Conservation (phyloP, 1,140 invertebrate species). For the Adoxophyes honmai region DNA sequence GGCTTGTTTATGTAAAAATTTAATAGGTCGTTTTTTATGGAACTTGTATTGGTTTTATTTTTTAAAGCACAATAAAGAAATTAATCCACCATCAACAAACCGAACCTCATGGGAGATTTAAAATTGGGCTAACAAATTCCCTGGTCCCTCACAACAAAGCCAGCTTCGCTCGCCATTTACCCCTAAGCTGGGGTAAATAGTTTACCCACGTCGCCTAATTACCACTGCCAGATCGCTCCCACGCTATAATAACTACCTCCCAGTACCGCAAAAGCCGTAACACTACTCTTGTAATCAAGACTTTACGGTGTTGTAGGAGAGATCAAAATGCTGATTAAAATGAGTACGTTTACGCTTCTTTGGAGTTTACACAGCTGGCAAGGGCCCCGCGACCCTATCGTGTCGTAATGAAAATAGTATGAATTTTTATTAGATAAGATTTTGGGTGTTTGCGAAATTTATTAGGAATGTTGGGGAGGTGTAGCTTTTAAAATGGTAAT, state of each 20-base stretch:
- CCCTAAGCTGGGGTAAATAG: conserved; percentile 16
- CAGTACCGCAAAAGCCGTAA: no score
- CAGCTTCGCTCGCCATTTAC: background rate
- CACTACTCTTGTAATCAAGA: no score
- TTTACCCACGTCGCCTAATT: conserved; percentile 44
- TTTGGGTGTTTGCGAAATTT: conserved; percentile 11
- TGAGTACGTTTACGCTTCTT: no score
- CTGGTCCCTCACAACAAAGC: background rate
- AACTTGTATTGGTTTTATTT: no score
- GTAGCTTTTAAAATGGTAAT: no score
- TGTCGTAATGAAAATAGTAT: conserved; percentile 6
- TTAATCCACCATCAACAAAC: conserved; percentile 1
- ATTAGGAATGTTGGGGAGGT: background rate
- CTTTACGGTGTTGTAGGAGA: no score
- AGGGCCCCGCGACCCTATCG: background rate
- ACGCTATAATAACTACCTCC: conserved; percentile 22
- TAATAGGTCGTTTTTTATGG: no score
- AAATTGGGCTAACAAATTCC: background rate
- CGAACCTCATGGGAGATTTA: background rate
- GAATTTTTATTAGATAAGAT: conserved; percentile 14
- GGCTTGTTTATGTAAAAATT: no score
- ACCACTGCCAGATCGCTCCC: conserved; percentile 43
- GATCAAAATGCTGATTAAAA: no score
- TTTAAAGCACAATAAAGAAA: no score
- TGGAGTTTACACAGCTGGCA: no score